A percentile compares a stretch with the other conserved stretches of the same genome.
Evolutionary conservation across 1,140 invertebrate genomes (phyloP).

Genomic region (Sycophila sp.): DNA sequence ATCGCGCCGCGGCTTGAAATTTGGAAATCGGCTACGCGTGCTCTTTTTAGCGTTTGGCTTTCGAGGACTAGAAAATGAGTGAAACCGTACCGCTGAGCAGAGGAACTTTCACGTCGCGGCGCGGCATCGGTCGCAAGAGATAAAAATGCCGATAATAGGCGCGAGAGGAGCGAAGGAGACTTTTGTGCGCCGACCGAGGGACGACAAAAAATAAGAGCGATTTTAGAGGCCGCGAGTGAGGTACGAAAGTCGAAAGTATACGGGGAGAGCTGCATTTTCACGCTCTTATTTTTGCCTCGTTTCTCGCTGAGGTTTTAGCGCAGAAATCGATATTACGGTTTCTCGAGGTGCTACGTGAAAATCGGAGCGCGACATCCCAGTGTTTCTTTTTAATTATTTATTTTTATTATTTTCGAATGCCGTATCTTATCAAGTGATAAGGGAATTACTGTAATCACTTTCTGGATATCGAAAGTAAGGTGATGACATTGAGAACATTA

Average conservation of each 20-base stretch:
- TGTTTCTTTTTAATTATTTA: no score
- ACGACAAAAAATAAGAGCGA: no score
- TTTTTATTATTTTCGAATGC: no score
- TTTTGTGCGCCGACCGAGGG: neutral
- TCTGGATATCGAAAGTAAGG: no score
- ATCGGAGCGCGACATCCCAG: no score
- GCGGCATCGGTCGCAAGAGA: neutral
- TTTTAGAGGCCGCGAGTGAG: no score
- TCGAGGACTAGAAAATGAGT: conserved; percentile 32
- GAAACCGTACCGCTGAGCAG: conserved; percentile 13
- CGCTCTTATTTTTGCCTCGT: conserved; percentile 34
- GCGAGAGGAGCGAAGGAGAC: conserved; percentile 1
- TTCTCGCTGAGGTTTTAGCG: neutral
- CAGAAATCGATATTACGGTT: neutral
- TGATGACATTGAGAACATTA: no score
- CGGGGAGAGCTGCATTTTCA: neutral
- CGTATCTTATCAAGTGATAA: no score
- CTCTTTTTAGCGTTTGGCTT: conserved; percentile 15
- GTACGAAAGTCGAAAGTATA: conserved; percentile 37
- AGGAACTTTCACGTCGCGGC: conserved; percentile 13
- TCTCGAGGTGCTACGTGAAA: no score
- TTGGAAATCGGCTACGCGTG: conserved; percentile 20
- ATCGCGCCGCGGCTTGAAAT: conserved; percentile 7
- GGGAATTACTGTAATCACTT: no score
- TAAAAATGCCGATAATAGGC: conserved; percentile 12